A percentile compares a stretch with the other conserved stretches of the same genome.
These are phyloP conservation scores for Habropoda laboriosa DNA, from an alignment of 1,140 invertebrate genomes.

Conservation along the genomic window DNA sequence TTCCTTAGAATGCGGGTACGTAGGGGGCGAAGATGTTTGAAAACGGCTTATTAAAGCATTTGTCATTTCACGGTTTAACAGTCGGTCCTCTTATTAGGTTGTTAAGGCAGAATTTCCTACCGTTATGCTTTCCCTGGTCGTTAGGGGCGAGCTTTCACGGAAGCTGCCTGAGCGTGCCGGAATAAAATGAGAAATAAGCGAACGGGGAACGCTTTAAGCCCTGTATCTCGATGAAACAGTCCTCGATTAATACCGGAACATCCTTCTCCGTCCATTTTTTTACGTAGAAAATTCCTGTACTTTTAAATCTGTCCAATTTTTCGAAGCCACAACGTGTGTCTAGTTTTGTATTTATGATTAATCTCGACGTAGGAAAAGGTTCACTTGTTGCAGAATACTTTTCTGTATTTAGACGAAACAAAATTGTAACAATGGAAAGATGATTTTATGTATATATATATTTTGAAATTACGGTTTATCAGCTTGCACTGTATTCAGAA, in stretches of 20 bases:
- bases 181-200: constrained; percentile 34
- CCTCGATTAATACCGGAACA: constrained; percentile 3
- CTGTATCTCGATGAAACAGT: constrained; percentile 14
- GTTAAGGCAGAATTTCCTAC: constrained; percentile 41
- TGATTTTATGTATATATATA: too few relatives aligned
- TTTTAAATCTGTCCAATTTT: background rate
- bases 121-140: constrained; percentile 15
- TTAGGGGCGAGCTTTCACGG: constrained; percentile 27
- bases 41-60: constrained; percentile 45
- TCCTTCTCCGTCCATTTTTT: background rate
- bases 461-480: too few relatives aligned
- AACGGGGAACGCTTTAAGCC: constrained; percentile 4
- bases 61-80: constrained; percentile 42
- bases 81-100: constrained; percentile 33
- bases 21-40: background rate
- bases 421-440: too few relatives aligned
- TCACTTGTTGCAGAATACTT: too few relatives aligned
- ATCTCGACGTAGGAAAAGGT: too few relatives aligned
- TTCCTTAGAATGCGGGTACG: background rate
- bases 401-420: too few relatives aligned
- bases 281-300: background rate
- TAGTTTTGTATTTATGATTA: background rate
- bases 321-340: background rate
- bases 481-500: background rate
- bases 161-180: constrained; percentile 5